A percentile compares a stretch with the other conserved stretches of the same genome.
phyloP scores from a whole-genome alignment of 2,888 invertebrate genomes.

The Pollenia angustigena region DNA sequence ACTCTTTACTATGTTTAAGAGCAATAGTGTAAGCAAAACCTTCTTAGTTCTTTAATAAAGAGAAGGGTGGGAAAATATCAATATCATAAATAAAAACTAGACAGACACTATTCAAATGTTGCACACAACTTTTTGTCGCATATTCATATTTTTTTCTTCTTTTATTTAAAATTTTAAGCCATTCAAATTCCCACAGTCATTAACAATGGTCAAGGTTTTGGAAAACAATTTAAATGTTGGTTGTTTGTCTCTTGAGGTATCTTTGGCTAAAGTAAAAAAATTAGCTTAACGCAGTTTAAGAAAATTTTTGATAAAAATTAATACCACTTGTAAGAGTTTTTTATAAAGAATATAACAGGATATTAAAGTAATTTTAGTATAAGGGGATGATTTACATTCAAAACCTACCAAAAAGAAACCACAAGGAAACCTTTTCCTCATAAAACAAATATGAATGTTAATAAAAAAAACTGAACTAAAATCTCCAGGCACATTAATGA shows the following conservation, averaged over 20 bases:
- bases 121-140: constrained; percentile 23
- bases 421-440: constrained; percentile 32
- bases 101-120: constrained; percentile 34
- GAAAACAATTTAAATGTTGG: constrained; percentile 16
- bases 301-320: constrained; percentile 8
- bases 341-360: constrained; percentile 42
- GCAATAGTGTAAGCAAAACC: neutral
- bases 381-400: constrained; percentile 1
- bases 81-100: constrained; percentile 17
- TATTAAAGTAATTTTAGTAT: constrained; percentile 19
- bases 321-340: neutral
- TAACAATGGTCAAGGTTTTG: constrained; percentile 52
- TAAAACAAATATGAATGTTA: constrained; percentile 6
- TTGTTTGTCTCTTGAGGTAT: neutral
- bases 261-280: neutral
- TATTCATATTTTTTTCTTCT: constrained; percentile 4
- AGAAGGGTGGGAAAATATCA: constrained; percentile 49
- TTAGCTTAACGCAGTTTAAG: neutral
- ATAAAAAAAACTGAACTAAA: neutral
- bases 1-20: constrained; percentile 23
- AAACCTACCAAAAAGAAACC: constrained; percentile 4
- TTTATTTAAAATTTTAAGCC: neutral
- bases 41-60: neutral
- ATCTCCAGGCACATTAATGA: constrained; percentile 58
- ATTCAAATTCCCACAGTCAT: constrained; percentile 71